Conservation (phyloP, 2,888 invertebrate genomes). For the Anoplius nigerrimus region DNA sequence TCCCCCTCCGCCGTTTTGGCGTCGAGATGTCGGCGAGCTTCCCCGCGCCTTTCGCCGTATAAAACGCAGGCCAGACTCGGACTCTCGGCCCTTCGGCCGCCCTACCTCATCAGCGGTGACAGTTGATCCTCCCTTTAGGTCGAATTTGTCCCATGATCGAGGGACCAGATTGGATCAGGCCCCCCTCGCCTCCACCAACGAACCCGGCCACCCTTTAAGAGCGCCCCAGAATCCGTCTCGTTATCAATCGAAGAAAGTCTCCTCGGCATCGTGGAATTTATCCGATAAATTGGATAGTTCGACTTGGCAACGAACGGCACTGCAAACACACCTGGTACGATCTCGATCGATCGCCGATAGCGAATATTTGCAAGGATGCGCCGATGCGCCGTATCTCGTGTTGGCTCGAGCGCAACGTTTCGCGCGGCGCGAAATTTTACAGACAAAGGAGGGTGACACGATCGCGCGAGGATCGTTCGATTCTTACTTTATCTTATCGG, state of each 20-base stretch:
- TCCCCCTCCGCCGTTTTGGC: constrained; percentile 66
- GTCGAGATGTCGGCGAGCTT: constrained; percentile 72
- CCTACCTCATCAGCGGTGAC: constrained; percentile 64
- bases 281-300: background rate
- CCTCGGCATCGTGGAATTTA: background rate
- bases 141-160: constrained; percentile 62
- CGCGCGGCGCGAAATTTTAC: too few relatives aligned
- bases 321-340: too few relatives aligned
- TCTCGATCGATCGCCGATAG: too few relatives aligned
- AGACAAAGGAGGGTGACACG: background rate
- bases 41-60: constrained; percentile 58
- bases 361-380: too few relatives aligned
- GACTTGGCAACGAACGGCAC: too few relatives aligned
- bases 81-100: constrained; percentile 24
- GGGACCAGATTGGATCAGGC: constrained; percentile 55
- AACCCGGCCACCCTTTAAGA: too few relatives aligned
- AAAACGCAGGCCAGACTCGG: constrained; percentile 47
- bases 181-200: background rate
- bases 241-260: background rate
- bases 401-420: too few relatives aligned
- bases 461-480: background rate
- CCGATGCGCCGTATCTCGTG: too few relatives aligned
- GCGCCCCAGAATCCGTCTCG: background rate
- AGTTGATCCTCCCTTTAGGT: constrained; percentile 65
- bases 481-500: constrained; percentile 38